Evolutionary conservation across 2,113 vertebrate genomes (phyloP).

Genomic region (Actenoides hombroni): DNA sequence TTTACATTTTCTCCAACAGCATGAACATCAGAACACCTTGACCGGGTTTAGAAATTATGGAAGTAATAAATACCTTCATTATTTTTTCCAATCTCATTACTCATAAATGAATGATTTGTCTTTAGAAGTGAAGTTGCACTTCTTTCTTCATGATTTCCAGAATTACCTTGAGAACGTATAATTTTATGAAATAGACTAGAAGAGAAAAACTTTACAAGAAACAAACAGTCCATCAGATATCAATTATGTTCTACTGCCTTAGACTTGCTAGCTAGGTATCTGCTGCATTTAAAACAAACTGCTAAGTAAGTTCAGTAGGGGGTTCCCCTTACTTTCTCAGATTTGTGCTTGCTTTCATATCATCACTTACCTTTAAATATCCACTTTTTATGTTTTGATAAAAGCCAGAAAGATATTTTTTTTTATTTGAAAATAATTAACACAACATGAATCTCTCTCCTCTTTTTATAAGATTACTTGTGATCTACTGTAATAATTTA

Average conservation of each 20-base stretch:
- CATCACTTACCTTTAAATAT: neutral
- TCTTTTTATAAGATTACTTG: neutral
- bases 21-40: neutral
- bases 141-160: slow-evolving; percentile 32
- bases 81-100: neutral
- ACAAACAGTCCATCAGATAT: neutral
- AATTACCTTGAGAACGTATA: neutral
- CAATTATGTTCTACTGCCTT: neutral
- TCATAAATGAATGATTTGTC: slow-evolving; percentile 14
- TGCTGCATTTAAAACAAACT: neutral
- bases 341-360: neutral
- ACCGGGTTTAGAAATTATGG: neutral
- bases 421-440: neutral
- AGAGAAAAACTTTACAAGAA: neutral
- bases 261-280: neutral
- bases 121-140: slow-evolving; percentile 8
- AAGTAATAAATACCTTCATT: neutral
- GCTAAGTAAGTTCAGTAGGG: neutral
- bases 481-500: neutral
- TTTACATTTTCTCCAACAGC: neutral
- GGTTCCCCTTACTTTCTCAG: neutral
- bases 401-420: neutral
- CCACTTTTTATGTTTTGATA: neutral
- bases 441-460: neutral
- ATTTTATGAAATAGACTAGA: neutral